Evolutionary conservation across 2,888 invertebrate genomes (phyloP).

Genomic region (Zeuzera pyrina): DNA sequence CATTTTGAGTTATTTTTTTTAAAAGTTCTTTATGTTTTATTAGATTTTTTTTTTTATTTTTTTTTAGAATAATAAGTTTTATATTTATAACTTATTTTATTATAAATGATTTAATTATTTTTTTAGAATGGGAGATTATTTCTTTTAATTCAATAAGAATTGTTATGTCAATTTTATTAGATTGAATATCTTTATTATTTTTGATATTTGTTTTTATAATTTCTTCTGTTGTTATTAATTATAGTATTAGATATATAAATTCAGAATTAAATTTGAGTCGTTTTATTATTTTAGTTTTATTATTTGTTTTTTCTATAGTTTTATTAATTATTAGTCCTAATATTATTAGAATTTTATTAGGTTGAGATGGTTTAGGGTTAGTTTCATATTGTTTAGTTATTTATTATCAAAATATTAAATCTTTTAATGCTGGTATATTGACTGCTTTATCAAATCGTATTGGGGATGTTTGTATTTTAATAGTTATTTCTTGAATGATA

Average conservation of each 20-base stretch:
- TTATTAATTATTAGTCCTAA: slow-evolving; percentile 79
- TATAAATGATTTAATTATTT: slow-evolving; percentile 49
- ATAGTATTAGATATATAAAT: slow-evolving; percentile 55
- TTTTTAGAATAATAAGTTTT: slow-evolving; percentile 51
- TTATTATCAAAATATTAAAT: slow-evolving; percentile 79
- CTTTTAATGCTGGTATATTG: slow-evolving; percentile 80
- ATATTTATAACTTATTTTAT: slow-evolving; percentile 57
- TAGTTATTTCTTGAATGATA: slow-evolving; percentile 72
- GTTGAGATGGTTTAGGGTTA: slow-evolving; percentile 82
- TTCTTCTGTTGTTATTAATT: slow-evolving; percentile 77
- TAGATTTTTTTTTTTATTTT: slow-evolving; percentile 62
- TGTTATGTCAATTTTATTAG: slow-evolving; percentile 72
- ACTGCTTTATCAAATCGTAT: slow-evolving; percentile 82
- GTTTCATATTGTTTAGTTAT: slow-evolving; percentile 81
- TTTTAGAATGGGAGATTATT: slow-evolving; percentile 73
- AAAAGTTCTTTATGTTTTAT: slow-evolving; percentile 67
- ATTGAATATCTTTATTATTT: slow-evolving; percentile 78
- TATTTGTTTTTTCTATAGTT: slow-evolving; percentile 38
- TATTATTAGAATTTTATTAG: slow-evolving; percentile 80
- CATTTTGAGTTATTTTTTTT: slow-evolving; percentile 71
- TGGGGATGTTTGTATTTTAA: slow-evolving; percentile 79
- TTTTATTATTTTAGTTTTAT: not conserved
- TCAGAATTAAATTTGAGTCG: not conserved
- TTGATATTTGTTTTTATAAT: slow-evolving; percentile 76
- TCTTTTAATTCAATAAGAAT: slow-evolving; percentile 58